A percentile compares a stretch with the other conserved stretches of the same genome.
These are phyloP conservation scores for Clarias batrachus DNA, from an alignment of 2,113 vertebrate genomes.

Conservation along the genomic window DNA sequence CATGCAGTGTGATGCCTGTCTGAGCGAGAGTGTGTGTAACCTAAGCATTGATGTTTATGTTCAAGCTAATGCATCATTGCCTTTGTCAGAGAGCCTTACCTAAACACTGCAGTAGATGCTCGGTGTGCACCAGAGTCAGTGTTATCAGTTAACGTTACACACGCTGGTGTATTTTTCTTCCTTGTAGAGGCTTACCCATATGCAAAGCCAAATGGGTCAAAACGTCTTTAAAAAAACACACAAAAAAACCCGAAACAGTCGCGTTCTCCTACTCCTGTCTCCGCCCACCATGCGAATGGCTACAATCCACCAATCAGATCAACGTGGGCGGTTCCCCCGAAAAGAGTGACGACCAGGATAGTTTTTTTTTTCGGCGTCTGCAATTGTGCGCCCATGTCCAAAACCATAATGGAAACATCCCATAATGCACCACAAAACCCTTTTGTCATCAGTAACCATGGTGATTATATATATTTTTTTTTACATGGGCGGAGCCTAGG, in stretches of 20 bases:
- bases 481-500: no score
- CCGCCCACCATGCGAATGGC: background rate
- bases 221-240: background rate
- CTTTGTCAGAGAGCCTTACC: slow-evolving; percentile 6
- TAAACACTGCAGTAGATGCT: background rate
- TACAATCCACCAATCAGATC: background rate
- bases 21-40: background rate
- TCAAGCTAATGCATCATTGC: background rate
- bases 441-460: no score
- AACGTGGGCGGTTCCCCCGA: background rate
- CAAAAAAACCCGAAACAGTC: background rate
- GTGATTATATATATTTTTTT: no score
- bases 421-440: no score
- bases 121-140: background rate
- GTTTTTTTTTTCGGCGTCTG: background rate
- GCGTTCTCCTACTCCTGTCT: background rate
- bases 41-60: background rate
- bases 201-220: slow-evolving; percentile 25
- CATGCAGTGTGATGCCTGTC: no score
- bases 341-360: background rate
- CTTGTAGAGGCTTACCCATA: background rate
- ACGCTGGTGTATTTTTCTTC: background rate
- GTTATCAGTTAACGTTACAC: background rate
- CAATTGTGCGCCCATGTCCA: background rate
- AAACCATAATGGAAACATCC: background rate